These are phyloP conservation scores for Proales similis DNA, from an alignment of 1,140 invertebrate genomes.

Conservation along the genomic window DNA sequence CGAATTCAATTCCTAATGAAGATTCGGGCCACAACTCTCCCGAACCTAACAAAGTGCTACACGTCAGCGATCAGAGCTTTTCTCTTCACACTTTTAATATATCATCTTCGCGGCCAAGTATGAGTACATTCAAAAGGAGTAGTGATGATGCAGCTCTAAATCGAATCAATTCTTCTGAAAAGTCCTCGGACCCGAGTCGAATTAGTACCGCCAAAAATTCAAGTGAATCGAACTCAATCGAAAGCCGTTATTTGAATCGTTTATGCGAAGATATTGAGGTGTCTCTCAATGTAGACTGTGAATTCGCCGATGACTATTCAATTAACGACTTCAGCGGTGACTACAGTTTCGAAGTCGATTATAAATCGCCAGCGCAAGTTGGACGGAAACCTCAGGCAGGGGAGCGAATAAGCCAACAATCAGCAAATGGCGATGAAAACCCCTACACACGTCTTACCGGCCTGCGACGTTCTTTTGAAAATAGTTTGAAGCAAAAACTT, in stretches of 20 bases:
- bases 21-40: slow-evolving; percentile 6
- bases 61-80: slow-evolving; percentile 27
- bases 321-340: slow-evolving; percentile 35
- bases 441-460: neutral
- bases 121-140: slow-evolving; percentile 1
- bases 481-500: neutral
- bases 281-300: slow-evolving; percentile 24
- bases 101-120: neutral
- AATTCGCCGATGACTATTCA: slow-evolving; percentile 36
- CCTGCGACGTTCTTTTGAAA: neutral
- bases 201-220: too few relatives aligned
- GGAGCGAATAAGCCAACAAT: neutral
- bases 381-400: neutral
- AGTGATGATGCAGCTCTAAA: slow-evolving; percentile 8
- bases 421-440: neutral
- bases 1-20: neutral
- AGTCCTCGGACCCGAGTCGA: too few relatives aligned
- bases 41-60: neutral
- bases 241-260: slow-evolving; percentile 4
- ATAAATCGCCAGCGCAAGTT: slow-evolving; percentile 1
- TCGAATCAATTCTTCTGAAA: slow-evolving; percentile 9
- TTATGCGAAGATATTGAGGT: slow-evolving; percentile 34
- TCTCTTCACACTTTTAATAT: too few relatives aligned
- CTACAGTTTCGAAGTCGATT: slow-evolving; percentile 21
- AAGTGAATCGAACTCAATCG: too few relatives aligned